A percentile compares a stretch with the other conserved stretches of the same genome.
These are phyloP conservation scores for Nezara viridula DNA, from an alignment of 2,888 invertebrate species.

Conservation along the genomic window DNA sequence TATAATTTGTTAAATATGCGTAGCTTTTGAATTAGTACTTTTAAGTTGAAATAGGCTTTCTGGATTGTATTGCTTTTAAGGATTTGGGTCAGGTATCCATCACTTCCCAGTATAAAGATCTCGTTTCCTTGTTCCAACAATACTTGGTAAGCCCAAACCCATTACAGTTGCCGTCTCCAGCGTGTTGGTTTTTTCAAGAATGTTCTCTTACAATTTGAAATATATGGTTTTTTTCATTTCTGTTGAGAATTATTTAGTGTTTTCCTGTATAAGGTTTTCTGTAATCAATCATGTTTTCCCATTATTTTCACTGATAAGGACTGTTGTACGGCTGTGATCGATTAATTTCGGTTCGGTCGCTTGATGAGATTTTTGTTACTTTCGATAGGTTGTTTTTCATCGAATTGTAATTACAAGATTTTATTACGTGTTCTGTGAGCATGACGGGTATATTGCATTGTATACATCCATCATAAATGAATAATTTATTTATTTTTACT, in stretches of 20 bases:
- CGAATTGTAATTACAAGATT: not conserved
- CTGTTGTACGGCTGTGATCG: not conserved
- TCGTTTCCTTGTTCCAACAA: not conserved
- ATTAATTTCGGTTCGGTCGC: not conserved
- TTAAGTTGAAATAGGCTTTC: no score
- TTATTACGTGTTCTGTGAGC: not conserved
- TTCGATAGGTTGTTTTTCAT: not conserved
- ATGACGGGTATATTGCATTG: not conserved
- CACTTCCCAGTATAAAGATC: not conserved
- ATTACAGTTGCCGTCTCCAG: not conserved
- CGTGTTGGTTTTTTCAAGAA: not conserved
- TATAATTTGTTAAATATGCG: no score
- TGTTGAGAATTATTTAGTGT: not conserved
- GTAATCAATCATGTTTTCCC: not conserved
- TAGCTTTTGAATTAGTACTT: no score
- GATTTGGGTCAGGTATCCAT: not conserved
- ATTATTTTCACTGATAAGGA: not conserved
- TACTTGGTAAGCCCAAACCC: not conserved
- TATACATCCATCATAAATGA: not conserved
- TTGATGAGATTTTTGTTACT: not conserved
- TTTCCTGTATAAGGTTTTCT: not conserved
- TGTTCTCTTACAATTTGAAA: no score
- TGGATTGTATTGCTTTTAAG: no score
- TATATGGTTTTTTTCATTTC: not conserved
- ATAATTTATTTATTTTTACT: not conserved